Base-by-base conservation (phyloP, 2,113 vertebrate genomes). In the Paralichthys olivaceus region DNA sequence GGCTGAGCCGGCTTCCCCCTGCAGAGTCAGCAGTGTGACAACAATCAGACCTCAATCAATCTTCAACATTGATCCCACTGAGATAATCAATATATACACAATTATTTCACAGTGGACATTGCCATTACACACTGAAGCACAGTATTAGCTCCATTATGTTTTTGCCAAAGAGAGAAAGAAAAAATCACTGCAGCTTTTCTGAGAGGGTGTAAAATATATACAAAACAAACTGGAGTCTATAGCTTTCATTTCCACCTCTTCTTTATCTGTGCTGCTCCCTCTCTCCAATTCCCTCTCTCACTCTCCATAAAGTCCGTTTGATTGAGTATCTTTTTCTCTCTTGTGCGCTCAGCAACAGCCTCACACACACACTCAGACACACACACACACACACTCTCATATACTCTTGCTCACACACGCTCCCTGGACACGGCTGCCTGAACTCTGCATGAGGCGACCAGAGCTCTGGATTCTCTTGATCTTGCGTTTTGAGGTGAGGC, bases 321-420 rank as follows among this genome's bases (percentile, higher is more conserved):
- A 92, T 84, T 85, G 89, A 90, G 84, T 81, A 86, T 87, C 87
- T 90, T 90, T 90, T 93, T 53, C 85, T 83, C 90, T 88, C 83
- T 74, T 82, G 80, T 85, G 77, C 26, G 72, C 80, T 93, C 88
- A 91, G 92, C 92, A 91, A 69, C 73, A 91, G 79, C 79, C 87
- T 51, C 62, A 79, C 77, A 70, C 64, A 72, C 77, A 32, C 65
- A 61, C 63, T 55, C 59, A 65, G 56, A 6, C 80, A n/a, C 64
- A 51, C 77, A 59, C 66, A 54, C 77, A 57, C 72, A 28, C 66
- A 55, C 60, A 72, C 20, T 13, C 49, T 14, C 49, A 22, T 13
- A 53, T 7, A n/a, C 49, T n/a, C 20, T 7, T 15, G 49, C 49
- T 22, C 51, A 22, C 71, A 71, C 65, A 71, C 69, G 25, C 56